Evolutionary conservation across 2,113 vertebrate genomes (phyloP).

Genomic region (Colinus virginianus): DNA sequence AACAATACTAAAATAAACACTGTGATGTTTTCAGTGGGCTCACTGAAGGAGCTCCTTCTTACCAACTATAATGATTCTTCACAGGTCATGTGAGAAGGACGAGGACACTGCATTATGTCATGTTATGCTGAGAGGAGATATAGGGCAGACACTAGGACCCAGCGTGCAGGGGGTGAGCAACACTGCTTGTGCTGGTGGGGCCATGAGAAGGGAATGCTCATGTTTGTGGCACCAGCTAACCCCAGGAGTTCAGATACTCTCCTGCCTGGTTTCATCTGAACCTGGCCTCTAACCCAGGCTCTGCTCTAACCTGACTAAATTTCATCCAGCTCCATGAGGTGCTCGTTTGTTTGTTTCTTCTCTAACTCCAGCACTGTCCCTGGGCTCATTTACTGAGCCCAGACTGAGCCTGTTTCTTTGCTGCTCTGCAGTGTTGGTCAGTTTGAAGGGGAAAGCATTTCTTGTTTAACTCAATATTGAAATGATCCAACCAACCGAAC

Average conservation of each 20-base stretch:
- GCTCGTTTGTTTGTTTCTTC: background rate
- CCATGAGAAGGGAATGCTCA: constrained; percentile 58
- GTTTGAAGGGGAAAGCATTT: background rate
- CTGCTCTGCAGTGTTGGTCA: background rate
- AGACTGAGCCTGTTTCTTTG: background rate
- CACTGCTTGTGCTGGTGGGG: constrained; percentile 42
- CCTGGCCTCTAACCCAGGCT: constrained; percentile 44
- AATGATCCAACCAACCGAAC: background rate
- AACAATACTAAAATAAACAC: background rate
- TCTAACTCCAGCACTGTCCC: background rate
- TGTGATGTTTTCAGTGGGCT: background rate
- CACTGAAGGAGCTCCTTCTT: constrained; percentile 38
- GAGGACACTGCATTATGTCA: constrained; percentile 85
- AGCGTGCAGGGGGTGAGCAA: constrained; percentile 87
- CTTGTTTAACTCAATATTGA: background rate
- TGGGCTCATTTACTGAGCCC: background rate
- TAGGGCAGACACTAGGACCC: constrained; percentile 90
- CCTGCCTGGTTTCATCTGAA: constrained; percentile 25
- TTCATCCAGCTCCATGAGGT: background rate
- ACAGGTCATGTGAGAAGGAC: constrained; percentile 93
- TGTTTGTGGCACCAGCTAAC: constrained; percentile 75
- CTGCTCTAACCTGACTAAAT: constrained; percentile 68
- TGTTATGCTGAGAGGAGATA: constrained; percentile 84
- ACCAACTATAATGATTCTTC: constrained; percentile 77
- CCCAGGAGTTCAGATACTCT: background rate